Evolutionary conservation across 2,113 vertebrate genomes (phyloP), one percentile per base, ranked within the genome.

Genomic region (Oreotragus oreotragus): DNA sequence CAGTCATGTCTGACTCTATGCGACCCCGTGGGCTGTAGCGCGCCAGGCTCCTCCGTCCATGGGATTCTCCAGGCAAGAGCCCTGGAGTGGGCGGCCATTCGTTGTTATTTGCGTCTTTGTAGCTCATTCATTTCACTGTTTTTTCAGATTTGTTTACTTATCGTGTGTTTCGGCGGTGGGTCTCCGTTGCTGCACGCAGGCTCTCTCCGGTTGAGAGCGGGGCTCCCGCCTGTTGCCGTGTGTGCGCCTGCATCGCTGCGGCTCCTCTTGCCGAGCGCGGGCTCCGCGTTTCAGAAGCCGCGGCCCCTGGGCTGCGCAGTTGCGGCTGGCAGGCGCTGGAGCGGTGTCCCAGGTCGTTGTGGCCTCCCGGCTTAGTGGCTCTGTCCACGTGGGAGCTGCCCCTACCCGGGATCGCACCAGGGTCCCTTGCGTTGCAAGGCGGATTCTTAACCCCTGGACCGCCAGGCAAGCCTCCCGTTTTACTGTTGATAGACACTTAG

Each of bases 221-320:
- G 64, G 17, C 66, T 23, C 19, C n/a, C 6, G n/a, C 6, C 33
- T 0, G 2, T 21, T 2, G 9, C 64, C 5, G 1, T 1, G 17
- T 21, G 66, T 6, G n/a, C 12, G 66, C 64, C 0, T 36, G 4
- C 2, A 0, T 23, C 1, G 0, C 33, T 21, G 17, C 5, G 19
- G 19, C n/a, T 23, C 9, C 9, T 36, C 66, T 12, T 12, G 10
- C 2, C n/a, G 10, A 23, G 66, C n/a, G 2, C 6, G 66, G 10
- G 10, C n/a, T 13, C 66, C 5, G 66, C 10, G 19, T 3, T 5
- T 39, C 19, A 1, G 2, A 1, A 2, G n/a, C 1, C 6, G 19
- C 0, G 3, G 17, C n/a, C 60, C 60, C 7, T 4, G 60, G n/a
- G 19, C n/a, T 23, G 1, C 0, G 19, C 1, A 2, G n/a, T 6